Base-by-base conservation (phyloP, 2,113 vertebrate species). In the Salvator merianae region DNA sequence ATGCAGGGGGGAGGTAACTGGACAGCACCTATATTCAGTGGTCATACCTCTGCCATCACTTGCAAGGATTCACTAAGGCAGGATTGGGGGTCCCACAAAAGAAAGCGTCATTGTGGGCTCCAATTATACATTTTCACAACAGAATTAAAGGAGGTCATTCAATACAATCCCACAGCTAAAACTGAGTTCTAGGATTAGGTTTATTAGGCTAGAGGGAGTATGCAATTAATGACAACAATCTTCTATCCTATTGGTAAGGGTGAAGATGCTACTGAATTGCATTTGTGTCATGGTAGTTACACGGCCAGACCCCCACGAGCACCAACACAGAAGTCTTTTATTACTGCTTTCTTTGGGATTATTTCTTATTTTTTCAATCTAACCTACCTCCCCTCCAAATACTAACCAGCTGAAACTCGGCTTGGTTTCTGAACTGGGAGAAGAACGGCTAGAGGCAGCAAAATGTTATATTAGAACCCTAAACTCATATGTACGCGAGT, bases 91-190 rank as follows among this genome's bases (percentile, higher is more conserved):
- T 43, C 43, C 79, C 12, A 59, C 53, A 40, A n/a, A 78, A 71
- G 66, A 77, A 65, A 72, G 74, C 53, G n/a, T n/a, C n/a, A n/a
- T n/a, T 72, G 74, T 24, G 38, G 73, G 62, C 34, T 53, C 40
- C 8, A 18, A 36, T 53, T 76, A 77, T 59, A 70, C 82, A 62
- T 62, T 63, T 77, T 38, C 66, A 30, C 24, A 30, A 24, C 13
- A 24, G 80, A 63, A 82, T 77, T 72, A 72, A 68, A 73, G 74
- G 34, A 71, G 38, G 69, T 40, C 36, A 72, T 86, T 77, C 70
- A 62, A 77, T 82, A 77, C 24, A 79, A 36, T 81, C 50, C 74
- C 66, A 47, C 36, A 22, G 50, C 36, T 24, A 75, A 50, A 50
- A 28, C 84, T 86, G 63, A 76, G 62, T 68, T 40, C 47, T 71